Evolutionary conservation across 2,113 vertebrate genomes (phyloP), one percentile per base, ranked within the genome.

Genomic region (Oryzias melastigma): DNA sequence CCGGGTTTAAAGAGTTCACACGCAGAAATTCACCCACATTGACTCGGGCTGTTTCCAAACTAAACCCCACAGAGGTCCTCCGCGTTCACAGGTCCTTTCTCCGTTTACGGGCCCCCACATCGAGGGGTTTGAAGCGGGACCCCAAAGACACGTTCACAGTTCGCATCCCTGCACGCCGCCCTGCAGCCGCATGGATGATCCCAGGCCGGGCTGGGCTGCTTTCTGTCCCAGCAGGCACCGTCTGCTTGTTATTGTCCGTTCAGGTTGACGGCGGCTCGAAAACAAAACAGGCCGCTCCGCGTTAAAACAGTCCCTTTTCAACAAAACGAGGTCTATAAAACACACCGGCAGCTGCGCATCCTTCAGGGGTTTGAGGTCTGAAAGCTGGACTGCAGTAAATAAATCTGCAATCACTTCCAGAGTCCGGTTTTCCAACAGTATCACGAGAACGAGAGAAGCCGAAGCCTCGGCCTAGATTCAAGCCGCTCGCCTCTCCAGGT

Each of bases 251-350:
- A 91, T 92, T 92, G 90, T 91, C 86, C 83, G 68, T 71, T 63
- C 68, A 69, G 75, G 69, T 85, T 88, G 87, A 88, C 85, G 88
- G 90, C 87, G 82, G 78, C 78, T 78, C 62, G 53, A 88, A 83
- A 90, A 89, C 85, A 91, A 88, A 89, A 85, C 89, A 90, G 92
- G 91, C 90, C 91, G 73, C 85, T 41, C 45, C 70, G 62, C 52
- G 52, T 75, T 8, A 18, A 46, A 50, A 45, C 14, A 65, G 29
- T 62, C 55, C 65, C 56, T 22, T 41, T 29, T 8, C 41, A 35
- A n/a, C 5, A 40, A 44, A 24, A 59, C 35, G 0, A 8, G 7
- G 35, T 35, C 35, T 35, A 35, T 35, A 35, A 35, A 35, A 62
- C 59, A n/a, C 46, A 14, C 13, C 62, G 29, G 44, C 55, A 52